phyloP scores from a whole-genome alignment of 2,113 vertebrate species.

The Physeter macrocephalus region DNA sequence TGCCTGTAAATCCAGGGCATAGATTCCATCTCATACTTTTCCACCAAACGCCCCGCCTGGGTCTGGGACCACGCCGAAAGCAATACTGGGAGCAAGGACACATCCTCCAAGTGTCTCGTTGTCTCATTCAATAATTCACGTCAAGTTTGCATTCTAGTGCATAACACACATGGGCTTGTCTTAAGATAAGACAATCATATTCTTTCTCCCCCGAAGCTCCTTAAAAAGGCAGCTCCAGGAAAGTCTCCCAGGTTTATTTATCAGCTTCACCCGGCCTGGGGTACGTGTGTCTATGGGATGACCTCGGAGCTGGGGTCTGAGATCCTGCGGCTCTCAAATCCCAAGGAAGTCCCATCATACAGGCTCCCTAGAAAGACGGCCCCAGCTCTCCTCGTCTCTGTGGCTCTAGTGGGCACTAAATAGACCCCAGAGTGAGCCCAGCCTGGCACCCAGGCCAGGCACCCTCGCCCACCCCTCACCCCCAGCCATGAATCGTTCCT shows the following conservation, averaged over 20 bases:
- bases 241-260: neutral
- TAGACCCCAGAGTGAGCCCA: neutral
- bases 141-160: neutral
- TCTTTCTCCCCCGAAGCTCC: neutral
- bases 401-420: neutral
- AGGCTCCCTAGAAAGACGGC: neutral
- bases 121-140: neutral
- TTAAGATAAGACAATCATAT: neutral
- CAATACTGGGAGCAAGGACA: neutral
- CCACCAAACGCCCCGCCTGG: neutral
- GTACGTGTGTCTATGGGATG: neutral
- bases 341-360: neutral
- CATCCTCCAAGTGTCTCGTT: neutral
- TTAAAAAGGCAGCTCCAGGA: neutral
- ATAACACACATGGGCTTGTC: neutral
- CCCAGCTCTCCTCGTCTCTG: neutral
- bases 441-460: neutral
- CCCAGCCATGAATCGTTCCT: conserved; percentile 32
- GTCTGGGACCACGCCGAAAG: neutral
- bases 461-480: rapidly evolving
- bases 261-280: neutral
- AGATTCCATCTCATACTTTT: neutral
- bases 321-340: neutral
- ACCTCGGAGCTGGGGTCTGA: neutral
- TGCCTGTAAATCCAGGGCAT: neutral